phyloP scores from a whole-genome alignment of 2,888 invertebrate species.

The Habroteleia sp. region DNA sequence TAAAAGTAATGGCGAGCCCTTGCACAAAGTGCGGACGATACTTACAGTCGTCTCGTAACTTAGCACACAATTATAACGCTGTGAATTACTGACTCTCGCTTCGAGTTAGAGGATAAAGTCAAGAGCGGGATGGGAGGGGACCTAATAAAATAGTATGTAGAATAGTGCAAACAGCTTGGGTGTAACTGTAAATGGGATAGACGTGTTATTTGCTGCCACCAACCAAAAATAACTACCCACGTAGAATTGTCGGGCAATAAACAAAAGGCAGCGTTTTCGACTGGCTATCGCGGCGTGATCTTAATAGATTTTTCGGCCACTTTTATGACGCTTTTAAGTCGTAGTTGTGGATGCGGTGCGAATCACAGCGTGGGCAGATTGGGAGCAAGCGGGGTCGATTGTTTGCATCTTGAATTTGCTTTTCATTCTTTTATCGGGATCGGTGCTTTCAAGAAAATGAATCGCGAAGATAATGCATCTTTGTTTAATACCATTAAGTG shows the following conservation, averaged over 20 bases:
- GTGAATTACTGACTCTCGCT: constrained; percentile 32
- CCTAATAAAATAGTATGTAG: constrained; percentile 25
- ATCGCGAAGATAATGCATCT: constrained; percentile 5
- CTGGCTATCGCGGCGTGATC: constrained; percentile 23
- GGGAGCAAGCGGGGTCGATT: neutral
- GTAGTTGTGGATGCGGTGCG: constrained; percentile 7
- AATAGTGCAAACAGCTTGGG: constrained; percentile 31
- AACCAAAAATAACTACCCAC: constrained; percentile 65
- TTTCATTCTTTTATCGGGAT: neutral
- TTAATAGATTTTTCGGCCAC: constrained; percentile 9
- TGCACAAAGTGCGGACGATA: constrained; percentile 33
- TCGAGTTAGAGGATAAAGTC: constrained; percentile 22
- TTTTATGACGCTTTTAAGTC: constrained; percentile 27
- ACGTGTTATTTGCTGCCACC: constrained; percentile 80
- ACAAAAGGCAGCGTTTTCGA: constrained; percentile 36
- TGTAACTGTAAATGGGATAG: constrained; percentile 34
- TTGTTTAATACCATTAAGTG: constrained; percentile 12
- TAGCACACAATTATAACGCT: constrained; percentile 36
- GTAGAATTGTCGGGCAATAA: constrained; percentile 24
- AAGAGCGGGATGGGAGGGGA: no score
- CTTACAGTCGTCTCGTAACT: constrained; percentile 46
- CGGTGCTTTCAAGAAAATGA: neutral
- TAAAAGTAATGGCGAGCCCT: constrained; percentile 9
- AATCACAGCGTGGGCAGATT: constrained; percentile 4
- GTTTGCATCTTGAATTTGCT: constrained; percentile 5